These are phyloP conservation scores for Melanostoma mellinum DNA, from an alignment of 2,888 invertebrate genomes.

Conservation along the genomic window DNA sequence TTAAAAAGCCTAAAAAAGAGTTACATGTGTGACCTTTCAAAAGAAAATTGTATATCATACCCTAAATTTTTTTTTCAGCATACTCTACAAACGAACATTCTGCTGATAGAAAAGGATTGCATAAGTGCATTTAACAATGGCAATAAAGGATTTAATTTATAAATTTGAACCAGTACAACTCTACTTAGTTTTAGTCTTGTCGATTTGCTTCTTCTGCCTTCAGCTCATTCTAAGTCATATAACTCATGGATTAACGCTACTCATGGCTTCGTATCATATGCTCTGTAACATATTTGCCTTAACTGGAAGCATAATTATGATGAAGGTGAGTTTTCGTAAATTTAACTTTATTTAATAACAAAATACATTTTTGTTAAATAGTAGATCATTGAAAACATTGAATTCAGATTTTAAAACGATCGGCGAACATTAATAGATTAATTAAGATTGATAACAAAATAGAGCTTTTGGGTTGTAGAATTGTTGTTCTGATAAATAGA, in stretches of 20 bases:
- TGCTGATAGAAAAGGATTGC: too few relatives aligned
- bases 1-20: too few relatives aligned
- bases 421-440: too few relatives aligned
- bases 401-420: too few relatives aligned
- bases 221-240: slow-evolving; percentile 93
- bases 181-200: slow-evolving; percentile 88
- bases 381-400: too few relatives aligned
- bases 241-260: slow-evolving; percentile 94
- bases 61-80: too few relatives aligned
- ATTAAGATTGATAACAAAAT: too few relatives aligned
- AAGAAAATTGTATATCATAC: too few relatives aligned
- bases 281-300: slow-evolving; percentile 96
- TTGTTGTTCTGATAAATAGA: too few relatives aligned
- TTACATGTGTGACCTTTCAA: too few relatives aligned
- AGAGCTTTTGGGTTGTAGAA: too few relatives aligned
- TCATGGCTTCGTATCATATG: slow-evolving; percentile 97
- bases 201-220: slow-evolving; percentile 89
- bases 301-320: slow-evolving; percentile 89
- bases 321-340: slow-evolving; percentile 85
- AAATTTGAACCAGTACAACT: slow-evolving; percentile 89
- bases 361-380: background rate
- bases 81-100: too few relatives aligned
- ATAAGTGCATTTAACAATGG: slow-evolving; percentile 83
- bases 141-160: slow-evolving; percentile 90
- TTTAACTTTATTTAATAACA: background rate